Evolutionary conservation across 2,113 vertebrate genomes (phyloP).

Genomic region (Trematocara marginatum): DNA sequence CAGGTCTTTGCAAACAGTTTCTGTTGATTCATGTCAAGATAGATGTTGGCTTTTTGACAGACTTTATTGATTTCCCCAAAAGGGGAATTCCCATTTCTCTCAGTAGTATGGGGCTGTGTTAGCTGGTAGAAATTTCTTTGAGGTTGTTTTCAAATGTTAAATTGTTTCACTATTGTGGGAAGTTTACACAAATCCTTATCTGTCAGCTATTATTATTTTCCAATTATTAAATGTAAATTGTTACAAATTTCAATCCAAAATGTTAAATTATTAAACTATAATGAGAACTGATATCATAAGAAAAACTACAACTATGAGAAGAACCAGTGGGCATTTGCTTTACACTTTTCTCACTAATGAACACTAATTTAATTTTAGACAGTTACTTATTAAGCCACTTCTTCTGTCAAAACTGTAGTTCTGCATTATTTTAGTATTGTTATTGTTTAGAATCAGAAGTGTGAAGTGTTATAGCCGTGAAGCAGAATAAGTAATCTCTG

Average conservation of each 20-base stretch:
- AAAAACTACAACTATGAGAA: not conserved
- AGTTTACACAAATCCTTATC: not conserved
- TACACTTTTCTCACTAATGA: not conserved
- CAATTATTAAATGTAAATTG: not conserved
- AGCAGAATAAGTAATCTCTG: not conserved
- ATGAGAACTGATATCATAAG: not conserved
- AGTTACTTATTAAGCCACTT: not conserved
- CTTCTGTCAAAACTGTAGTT: not conserved
- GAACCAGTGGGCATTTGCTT: not conserved
- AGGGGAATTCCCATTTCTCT: not conserved
- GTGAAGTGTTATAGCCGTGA: not conserved
- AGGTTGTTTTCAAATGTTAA: not conserved
- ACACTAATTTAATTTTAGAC: not conserved
- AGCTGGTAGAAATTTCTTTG: not conserved
- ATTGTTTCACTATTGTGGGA: not conserved
- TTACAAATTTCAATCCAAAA: not conserved
- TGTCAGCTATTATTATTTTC: not conserved
- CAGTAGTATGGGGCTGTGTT: not conserved
- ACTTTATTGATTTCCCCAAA: slow-evolving; percentile 3
- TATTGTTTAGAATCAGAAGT: not conserved
- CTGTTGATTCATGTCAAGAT: slow-evolving; percentile 32
- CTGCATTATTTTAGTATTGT: not conserved
- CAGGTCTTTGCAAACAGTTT: slow-evolving; percentile 20
- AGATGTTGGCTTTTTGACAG: not conserved
- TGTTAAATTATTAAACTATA: not conserved